Conservation (phyloP, 1,140 invertebrate genomes). For the Neodiprion fabricii region DNA sequence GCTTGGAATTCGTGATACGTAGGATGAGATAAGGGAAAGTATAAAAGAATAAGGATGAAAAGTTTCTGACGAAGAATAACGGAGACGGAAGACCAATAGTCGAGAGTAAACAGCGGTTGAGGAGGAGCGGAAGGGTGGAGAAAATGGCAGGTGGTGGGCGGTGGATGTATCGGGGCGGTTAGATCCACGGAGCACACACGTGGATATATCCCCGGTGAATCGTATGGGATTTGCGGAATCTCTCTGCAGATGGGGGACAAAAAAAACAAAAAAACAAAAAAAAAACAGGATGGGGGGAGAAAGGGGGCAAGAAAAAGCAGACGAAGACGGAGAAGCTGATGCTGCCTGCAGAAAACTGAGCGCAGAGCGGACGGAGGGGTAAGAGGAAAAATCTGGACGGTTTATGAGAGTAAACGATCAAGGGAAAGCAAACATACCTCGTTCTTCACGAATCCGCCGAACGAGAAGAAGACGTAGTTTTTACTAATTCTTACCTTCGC, state of each 20-base stretch:
- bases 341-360: no score
- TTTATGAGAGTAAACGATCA: neutral
- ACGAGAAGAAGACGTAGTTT: neutral
- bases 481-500: no score
- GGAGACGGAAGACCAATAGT: neutral
- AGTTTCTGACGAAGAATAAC: neutral
- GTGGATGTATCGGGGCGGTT: neutral
- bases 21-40: neutral
- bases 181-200: neutral
- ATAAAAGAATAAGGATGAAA: neutral
- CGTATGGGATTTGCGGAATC: neutral
- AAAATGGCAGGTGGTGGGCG: neutral
- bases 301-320: no score
- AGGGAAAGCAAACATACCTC: neutral
- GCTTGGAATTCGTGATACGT: no score
- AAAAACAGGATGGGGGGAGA: neutral
- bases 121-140: neutral
- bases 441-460: neutral
- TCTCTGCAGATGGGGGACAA: neutral
- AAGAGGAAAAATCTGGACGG: neutral
- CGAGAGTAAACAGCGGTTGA: neutral
- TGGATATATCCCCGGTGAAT: neutral
- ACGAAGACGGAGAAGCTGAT: no score
- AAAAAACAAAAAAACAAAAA: neutral
- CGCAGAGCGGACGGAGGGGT: neutral